A percentile compares a stretch with the other conserved stretches of the same genome.
phyloP scores from a whole-genome alignment of 2,888 invertebrate genomes.

The Mylabris sibirica region DNA sequence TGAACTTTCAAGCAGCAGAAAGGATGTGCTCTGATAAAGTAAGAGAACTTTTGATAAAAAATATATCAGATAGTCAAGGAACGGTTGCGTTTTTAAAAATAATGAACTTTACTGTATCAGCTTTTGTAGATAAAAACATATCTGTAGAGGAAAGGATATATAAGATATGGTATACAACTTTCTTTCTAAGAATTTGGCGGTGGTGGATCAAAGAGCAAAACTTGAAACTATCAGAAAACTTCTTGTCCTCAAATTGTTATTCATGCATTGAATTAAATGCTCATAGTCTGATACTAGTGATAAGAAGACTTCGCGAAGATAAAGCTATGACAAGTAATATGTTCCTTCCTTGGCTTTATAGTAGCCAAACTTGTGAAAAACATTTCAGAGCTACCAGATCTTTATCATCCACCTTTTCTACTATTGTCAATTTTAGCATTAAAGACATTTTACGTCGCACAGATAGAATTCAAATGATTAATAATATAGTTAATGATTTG shows the following conservation, averaged over 20 bases:
- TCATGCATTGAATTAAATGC: conserved; percentile 31
- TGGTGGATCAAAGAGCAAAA: conserved; percentile 23
- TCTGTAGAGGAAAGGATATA: no score
- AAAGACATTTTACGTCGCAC: conserved; percentile 12
- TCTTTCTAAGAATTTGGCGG: conserved; percentile 28
- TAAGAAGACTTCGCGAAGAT: conserved; percentile 14
- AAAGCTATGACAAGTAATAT: conserved; percentile 2
- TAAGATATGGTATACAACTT: conserved; percentile 20
- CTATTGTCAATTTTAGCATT: conserved; percentile 17
- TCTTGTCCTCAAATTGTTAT: conserved; percentile 25
- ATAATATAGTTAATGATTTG: no score
- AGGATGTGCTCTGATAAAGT: conserved; percentile 32
- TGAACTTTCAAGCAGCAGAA: conserved; percentile 32
- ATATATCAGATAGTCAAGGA: background rate
- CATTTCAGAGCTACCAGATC: conserved; percentile 1
- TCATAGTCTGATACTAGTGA: conserved; percentile 22
- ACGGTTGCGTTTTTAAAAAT: conserved; percentile 11
- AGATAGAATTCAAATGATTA: conserved; percentile 11
- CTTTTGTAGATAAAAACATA: no score
- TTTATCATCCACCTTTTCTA: conserved; percentile 18
- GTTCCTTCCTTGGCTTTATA: background rate
- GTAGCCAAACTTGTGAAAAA: conserved; percentile 17
- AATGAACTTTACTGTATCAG: conserved; percentile 13
- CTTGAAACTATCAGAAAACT: conserved; percentile 20
- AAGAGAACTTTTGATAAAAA: conserved; percentile 16